Evolutionary conservation across 1,140 invertebrate species (phyloP), one percentile per base, ranked within the genome.

Genomic region (Branchinecta lynchi): DNA sequence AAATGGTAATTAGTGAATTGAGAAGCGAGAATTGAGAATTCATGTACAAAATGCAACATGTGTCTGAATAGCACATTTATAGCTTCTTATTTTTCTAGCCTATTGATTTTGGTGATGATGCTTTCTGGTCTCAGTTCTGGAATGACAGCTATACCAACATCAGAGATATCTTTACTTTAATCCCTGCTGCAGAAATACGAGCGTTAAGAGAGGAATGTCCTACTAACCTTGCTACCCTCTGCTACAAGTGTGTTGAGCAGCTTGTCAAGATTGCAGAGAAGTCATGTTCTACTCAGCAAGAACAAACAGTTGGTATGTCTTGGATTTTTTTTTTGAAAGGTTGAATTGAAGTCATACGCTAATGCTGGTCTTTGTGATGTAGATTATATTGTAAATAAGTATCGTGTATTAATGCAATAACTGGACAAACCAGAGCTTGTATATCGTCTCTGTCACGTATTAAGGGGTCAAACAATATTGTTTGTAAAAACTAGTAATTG

Each of bases 91-190:
- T 51, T 60, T 60, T 60, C 17, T 6, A 96, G 91, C 89, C 90
- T 44, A 89, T 96, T 70, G 91, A 95, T 79, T 84, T 90, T 44
- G 84, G 84, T 69, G 94, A 99, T 80, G 92, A 98, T 74, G 84
- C 84, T 71, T 99, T 99, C 78, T 99, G 96, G 96, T 92, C 96
- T 77, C 95, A 99, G 78, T 98, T 99, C 78, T 98, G 96, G 95
- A 90, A 89, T 7, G 94, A 97, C 73, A 93, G 90, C 79, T 87
- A 93, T 3, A 91, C 91, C 3, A 90, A 86, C 76, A 87, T 96
- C 3, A 93, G 96, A 80, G 96, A 99, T 84, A 90, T 99, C 17
- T 99, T 99, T 77, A 92, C 93, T 7, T 79, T 98, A 71, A 91
- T 99, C 66, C 93, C 95, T 43, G 90, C 94, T 12, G 84, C 87